phyloP scores from a whole-genome alignment of 2,113 vertebrate genomes.

The Macroglossus sobrinus region DNA sequence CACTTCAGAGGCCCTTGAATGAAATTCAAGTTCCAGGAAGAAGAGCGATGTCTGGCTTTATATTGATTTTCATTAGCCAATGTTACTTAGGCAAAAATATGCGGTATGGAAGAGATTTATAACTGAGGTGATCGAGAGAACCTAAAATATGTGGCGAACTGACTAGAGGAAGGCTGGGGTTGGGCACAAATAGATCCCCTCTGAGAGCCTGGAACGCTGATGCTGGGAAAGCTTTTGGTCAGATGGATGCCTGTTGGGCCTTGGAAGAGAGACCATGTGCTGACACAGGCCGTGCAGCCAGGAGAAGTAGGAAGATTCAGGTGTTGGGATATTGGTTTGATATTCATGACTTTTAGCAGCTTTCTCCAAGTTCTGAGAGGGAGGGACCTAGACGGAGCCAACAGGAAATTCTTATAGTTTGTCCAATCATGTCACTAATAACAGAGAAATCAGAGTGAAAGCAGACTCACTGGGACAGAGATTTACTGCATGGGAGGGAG shows the following conservation, averaged over 20 bases:
- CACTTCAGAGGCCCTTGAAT: background rate
- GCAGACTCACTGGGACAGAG: accelerated
- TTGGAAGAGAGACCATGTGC: background rate
- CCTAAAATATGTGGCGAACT: background rate
- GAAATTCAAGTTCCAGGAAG: background rate
- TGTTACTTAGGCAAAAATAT: background rate
- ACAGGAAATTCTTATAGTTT: too few relatives aligned
- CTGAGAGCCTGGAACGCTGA: background rate
- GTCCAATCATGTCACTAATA: too few relatives aligned
- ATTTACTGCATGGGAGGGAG: background rate
- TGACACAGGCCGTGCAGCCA: background rate
- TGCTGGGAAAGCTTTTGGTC: background rate
- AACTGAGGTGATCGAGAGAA: background rate
- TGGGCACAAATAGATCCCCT: background rate
- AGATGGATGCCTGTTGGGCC: background rate
- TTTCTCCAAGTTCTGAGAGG: background rate
- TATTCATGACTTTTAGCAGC: background rate
- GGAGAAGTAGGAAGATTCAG: background rate
- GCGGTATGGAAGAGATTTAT: background rate
- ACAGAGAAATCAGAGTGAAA: background rate
- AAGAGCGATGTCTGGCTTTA: background rate
- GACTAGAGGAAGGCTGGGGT: background rate
- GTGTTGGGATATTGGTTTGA: background rate
- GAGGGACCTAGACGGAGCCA: background rate
- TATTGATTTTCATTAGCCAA: background rate